Conservation (phyloP, 2,113 vertebrate genomes). For the Gymnogyps californianus region DNA sequence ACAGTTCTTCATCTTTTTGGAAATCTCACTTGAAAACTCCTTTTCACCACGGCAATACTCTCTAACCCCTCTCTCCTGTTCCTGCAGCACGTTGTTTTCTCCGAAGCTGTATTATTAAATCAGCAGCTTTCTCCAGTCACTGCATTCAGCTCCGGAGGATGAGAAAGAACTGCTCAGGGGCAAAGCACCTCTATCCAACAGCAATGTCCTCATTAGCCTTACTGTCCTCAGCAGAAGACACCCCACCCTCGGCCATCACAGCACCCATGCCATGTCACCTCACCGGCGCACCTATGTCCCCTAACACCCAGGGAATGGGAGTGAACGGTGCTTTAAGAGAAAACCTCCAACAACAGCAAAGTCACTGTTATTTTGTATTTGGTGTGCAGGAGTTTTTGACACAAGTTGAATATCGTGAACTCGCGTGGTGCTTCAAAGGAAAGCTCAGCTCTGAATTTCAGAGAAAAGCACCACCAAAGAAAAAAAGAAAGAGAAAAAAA, state of each 20-base stretch:
- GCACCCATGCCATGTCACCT: neutral
- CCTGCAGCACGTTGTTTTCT: neutral
- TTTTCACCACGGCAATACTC: neutral
- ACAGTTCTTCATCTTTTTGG: neutral
- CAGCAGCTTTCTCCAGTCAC: neutral
- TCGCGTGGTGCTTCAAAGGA: neutral
- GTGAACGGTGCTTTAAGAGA: accelerated
- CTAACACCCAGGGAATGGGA: neutral
- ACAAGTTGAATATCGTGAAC: neutral
- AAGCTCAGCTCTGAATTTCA: neutral
- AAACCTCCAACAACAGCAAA: neutral
- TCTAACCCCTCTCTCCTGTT: neutral
- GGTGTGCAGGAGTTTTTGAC: neutral
- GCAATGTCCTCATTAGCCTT: neutral
- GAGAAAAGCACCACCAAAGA: neutral
- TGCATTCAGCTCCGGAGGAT: neutral
- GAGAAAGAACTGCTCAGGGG: neutral
- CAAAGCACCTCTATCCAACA: neutral
- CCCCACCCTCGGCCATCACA: neutral
- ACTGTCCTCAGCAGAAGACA: neutral
- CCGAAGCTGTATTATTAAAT: neutral
- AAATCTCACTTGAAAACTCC: neutral
- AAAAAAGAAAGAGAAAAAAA: too few relatives aligned
- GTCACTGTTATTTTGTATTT: neutral
- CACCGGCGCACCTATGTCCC: accelerated